Evolutionary conservation across 2,888 invertebrate genomes (phyloP), one percentile per base, ranked within the genome.

Genomic region (Leptinotarsa haldemani): DNA sequence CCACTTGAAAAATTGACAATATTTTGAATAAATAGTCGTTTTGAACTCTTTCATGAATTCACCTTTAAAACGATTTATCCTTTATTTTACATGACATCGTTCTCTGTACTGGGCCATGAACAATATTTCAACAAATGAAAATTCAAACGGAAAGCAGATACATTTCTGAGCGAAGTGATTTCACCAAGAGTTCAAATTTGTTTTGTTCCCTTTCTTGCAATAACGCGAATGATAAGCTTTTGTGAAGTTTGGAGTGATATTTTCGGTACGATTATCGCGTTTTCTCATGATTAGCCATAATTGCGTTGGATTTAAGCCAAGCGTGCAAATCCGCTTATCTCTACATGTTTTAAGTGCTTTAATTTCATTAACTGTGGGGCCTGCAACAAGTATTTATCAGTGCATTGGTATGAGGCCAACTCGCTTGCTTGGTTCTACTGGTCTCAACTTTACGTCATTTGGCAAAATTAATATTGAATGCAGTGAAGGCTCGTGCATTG

Each of bases 221-320:
- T 76, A 74, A 76, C 68, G 65, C 73, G 69, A 61, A 65, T 68
- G 78, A 76, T 76, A 78, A 78, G 73, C 78, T 71, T 73, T 69
- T 74, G 73, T 76, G 71, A 63, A 70, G 72, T 73, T 73, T 56
- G 71, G 72, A 80, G 77, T 79, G 80, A 80, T 81, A 83, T 82
- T 83, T 83, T 80, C 79, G 72, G 77, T 74, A 77, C 78, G 81
- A 80, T 82, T 82, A 83, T 82, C 80, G 77, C 78, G 72, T 83
- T 68, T 84, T 81, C 81, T 78, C 81, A 77, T 81, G 82, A 83
- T 83, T 82, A 82, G 78, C 77, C 77, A 77, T 82, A 82, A 83
- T 82, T 82, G 81, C 79, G 81, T 82, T 78, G 78, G 78, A 78
- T 79, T 81, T 78, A 74, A 81, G 76, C 80, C 78, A 78, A 80